phyloP scores from a whole-genome alignment of 2,113 vertebrate genomes.

The Aegotheles bennettii region DNA sequence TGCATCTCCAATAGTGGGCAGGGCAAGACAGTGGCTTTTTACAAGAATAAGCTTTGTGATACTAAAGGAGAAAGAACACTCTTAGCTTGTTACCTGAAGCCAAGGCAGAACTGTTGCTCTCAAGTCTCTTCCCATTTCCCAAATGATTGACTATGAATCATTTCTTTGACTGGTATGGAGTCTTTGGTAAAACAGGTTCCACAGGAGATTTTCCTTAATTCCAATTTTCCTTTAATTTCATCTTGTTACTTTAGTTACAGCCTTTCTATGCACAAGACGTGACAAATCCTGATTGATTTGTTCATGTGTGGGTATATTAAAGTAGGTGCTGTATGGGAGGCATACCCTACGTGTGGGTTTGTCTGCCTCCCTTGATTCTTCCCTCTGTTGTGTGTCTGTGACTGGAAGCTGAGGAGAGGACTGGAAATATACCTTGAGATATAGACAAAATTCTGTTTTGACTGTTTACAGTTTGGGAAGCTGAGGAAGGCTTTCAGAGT shows the following conservation, averaged over 20 bases:
- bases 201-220: not conserved
- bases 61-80: not conserved
- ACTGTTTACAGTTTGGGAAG: not conserved
- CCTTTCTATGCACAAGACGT: not conserved
- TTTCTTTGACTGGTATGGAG: not conserved
- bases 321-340: not conserved
- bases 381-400: not conserved
- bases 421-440: not conserved
- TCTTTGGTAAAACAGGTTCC: not conserved
- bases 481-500: not conserved
- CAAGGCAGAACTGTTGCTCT: constrained; percentile 6
- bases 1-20: not conserved
- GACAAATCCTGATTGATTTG: not conserved
- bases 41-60: not conserved
- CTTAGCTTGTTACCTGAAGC: not conserved
- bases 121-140: not conserved
- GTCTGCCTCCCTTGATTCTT: not conserved
- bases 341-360: not conserved
- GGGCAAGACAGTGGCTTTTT: not conserved
- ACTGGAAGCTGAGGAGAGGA: not conserved
- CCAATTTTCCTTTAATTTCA: not conserved
- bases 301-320: not conserved
- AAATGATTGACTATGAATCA: not conserved
- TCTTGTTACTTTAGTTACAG: not conserved
- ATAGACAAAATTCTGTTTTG: not conserved